Conservation (phyloP, 2,888 invertebrate species). For the Choreutis nemorana region DNA sequence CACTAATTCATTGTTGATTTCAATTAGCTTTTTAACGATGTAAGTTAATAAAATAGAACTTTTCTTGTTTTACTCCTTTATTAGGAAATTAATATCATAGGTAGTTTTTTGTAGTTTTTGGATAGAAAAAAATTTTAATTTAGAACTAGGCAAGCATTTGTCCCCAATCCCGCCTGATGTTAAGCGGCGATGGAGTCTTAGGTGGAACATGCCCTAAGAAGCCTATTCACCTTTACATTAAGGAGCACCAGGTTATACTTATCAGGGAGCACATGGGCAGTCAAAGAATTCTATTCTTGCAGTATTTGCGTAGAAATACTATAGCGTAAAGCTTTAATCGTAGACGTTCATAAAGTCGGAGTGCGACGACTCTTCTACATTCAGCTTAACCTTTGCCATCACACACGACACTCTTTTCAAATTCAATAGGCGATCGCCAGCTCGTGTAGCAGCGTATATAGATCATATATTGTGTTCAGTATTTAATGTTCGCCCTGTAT, state of each 20-base stretch:
- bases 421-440: conserved; percentile 39
- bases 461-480: conserved; percentile 61
- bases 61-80: too few relatives aligned
- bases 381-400: conserved; percentile 24
- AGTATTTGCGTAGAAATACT: conserved; percentile 2
- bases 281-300: conserved; percentile 1
- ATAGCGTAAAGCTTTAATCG: conserved; percentile 4
- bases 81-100: too few relatives aligned
- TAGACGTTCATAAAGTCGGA: conserved; percentile 6
- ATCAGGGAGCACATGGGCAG: too few relatives aligned
- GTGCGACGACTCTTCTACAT: conserved; percentile 1
- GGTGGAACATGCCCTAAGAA: background rate
- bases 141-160: too few relatives aligned
- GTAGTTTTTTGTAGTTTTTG: too few relatives aligned
- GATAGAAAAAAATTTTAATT: conserved; percentile 8
- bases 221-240: conserved; percentile 7
- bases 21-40: too few relatives aligned
- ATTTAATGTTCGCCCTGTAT: conserved; percentile 51
- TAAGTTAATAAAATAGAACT: too few relatives aligned
- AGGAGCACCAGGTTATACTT: too few relatives aligned
- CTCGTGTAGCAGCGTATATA: conserved; percentile 65
- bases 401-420: conserved; percentile 21
- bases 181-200: too few relatives aligned
- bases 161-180: too few relatives aligned
- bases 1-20: too few relatives aligned